Percentiles rank a stretch among this genome's conserved stretches.
Evolutionary conservation across 2,113 vertebrate genomes (phyloP).

Genomic region (Sprattus sprattus): DNA sequence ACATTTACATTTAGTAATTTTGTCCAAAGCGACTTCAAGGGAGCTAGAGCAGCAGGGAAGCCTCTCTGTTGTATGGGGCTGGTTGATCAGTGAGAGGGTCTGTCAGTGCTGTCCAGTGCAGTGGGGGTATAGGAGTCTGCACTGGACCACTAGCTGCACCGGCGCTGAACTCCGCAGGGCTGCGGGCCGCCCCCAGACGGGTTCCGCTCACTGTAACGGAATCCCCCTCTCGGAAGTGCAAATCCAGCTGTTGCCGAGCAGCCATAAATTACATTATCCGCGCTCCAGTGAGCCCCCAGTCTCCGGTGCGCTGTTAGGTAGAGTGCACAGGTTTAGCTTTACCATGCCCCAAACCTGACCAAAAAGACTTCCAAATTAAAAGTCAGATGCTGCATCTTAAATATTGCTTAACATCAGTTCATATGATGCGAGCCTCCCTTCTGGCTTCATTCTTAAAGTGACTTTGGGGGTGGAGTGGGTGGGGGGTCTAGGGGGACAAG

Average conservation of each 20-base stretch:
- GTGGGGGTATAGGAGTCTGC: constrained; percentile 8
- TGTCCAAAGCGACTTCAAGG: too few relatives aligned
- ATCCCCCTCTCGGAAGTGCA: constrained; percentile 73
- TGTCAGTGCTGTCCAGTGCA: background rate
- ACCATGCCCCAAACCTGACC: constrained; percentile 48
- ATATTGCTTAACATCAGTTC: background rate
- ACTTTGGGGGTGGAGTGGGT: too few relatives aligned
- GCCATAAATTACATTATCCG: constrained; percentile 71
- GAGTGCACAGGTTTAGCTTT: constrained; percentile 49
- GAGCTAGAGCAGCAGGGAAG: background rate
- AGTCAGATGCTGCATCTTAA: constrained; percentile 18
- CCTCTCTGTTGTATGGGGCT: background rate
- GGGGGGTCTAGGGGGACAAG: background rate
- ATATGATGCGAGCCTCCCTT: background rate
- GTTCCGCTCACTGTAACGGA: constrained; percentile 63
- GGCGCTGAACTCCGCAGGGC: constrained; percentile 34
- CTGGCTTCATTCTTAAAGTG: background rate
- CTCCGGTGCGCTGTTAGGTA: constrained; percentile 55
- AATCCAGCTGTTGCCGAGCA: constrained; percentile 69
- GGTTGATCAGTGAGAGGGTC: background rate
- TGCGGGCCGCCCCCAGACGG: constrained; percentile 27
- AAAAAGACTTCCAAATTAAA: constrained; percentile 37
- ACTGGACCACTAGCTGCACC: constrained; percentile 24
- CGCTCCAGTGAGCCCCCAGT: constrained; percentile 57
- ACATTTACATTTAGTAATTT: too few relatives aligned